Percentiles rank a stretch among this genome's conserved stretches.
Evolutionary conservation across 2,113 vertebrate species (phyloP).

Genomic region (Ia io): DNA sequence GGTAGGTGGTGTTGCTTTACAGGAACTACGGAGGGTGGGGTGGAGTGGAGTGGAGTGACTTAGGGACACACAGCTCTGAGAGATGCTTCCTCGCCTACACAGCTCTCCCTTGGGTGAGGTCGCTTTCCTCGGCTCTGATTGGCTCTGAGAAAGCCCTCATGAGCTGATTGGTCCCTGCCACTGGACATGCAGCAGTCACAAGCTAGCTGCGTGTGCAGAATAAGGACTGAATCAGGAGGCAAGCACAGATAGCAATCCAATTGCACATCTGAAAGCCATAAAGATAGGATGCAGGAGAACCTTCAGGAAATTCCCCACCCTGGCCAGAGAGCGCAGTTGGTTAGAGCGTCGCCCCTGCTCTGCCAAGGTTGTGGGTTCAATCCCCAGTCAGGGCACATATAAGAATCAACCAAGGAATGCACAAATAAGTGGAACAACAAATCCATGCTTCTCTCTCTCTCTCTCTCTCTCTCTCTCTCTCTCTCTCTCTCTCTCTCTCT

Average conservation of each 20-base stretch:
- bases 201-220: constrained; percentile 39
- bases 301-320: not conserved
- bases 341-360: not conserved
- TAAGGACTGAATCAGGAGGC: not conserved
- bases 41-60: constrained; percentile 33
- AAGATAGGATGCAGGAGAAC: not conserved
- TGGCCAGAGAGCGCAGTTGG: not conserved
- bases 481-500: too few species aligned
- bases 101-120: constrained; percentile 50
- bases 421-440: not conserved
- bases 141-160: constrained; percentile 26
- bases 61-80: constrained; percentile 48
- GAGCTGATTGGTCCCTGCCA: constrained; percentile 63
- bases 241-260: not conserved
- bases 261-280: not conserved
- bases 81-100: constrained; percentile 43
- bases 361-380: not conserved
- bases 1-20: not conserved
- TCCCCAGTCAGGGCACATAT: not conserved
- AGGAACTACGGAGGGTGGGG: constrained; percentile 46
- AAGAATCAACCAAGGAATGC: not conserved
- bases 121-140: constrained; percentile 67
- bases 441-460: too few species aligned
- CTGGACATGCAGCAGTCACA: constrained; percentile 63
- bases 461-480: too few species aligned